These are phyloP conservation scores for Koerneria pararmatus DNA, from an alignment of 2,888 invertebrate species.

Conservation along the genomic window DNA sequence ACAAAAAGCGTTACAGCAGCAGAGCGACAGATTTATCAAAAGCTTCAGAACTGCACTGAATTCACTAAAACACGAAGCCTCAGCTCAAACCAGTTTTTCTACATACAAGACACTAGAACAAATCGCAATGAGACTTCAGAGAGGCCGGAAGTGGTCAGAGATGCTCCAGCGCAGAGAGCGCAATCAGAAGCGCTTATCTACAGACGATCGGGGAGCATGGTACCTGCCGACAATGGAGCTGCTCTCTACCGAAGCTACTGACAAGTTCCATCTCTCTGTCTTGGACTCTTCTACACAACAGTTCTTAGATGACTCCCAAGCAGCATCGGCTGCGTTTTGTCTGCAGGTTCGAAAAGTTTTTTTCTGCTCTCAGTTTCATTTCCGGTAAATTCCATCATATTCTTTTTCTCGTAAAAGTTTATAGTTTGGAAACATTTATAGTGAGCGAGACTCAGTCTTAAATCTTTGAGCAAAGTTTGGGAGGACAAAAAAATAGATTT, in stretches of 20 bases:
- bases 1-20: too few relatives aligned
- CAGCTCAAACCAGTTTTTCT: too few relatives aligned
- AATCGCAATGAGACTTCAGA: conserved; percentile 11
- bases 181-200: neutral
- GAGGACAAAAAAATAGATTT: too few relatives aligned
- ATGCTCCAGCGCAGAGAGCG: conserved; percentile 13
- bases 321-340: conserved; percentile 33
- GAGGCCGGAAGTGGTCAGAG: conserved; percentile 16
- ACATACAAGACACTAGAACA: neutral
- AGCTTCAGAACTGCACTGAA: too few relatives aligned
- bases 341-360: conserved; percentile 32
- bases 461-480: too few relatives aligned
- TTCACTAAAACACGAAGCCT: too few relatives aligned
- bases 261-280: conserved; percentile 12
- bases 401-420: neutral
- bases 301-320: conserved; percentile 38
- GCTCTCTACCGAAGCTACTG: conserved; percentile 5
- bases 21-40: too few relatives aligned
- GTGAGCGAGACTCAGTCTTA: too few relatives aligned
- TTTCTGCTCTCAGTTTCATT: too few relatives aligned
- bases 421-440: neutral
- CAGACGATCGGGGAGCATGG: conserved; percentile 17
- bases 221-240: conserved; percentile 18
- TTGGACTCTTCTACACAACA: conserved; percentile 30
- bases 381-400: neutral